A percentile compares a stretch with the other conserved stretches of the same genome.
phyloP scores from a whole-genome alignment of 2,113 vertebrate species.

The Himantopus leucocephalus region DNA sequence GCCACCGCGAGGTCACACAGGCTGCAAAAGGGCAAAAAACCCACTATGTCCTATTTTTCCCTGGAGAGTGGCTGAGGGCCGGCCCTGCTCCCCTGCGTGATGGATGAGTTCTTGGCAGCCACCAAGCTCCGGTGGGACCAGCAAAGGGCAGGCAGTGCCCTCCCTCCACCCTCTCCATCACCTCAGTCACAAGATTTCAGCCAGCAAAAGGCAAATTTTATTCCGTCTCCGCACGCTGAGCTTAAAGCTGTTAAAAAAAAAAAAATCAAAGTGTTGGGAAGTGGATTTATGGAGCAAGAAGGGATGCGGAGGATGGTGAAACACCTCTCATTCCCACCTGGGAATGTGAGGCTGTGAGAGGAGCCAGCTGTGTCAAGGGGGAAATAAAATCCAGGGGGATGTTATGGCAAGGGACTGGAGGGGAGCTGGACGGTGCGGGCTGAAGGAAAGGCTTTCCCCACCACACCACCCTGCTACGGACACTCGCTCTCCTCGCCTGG shows the following conservation, averaged over 20 bases:
- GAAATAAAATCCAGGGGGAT: neutral
- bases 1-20: fast-evolving
- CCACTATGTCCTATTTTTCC: fast-evolving
- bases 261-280: neutral
- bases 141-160: neutral
- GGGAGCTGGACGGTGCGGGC: fast-evolving
- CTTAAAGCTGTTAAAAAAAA: neutral
- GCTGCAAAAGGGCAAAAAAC: neutral
- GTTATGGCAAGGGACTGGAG: fast-evolving
- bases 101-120: neutral
- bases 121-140: fast-evolving
- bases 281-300: neutral
- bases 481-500: fast-evolving
- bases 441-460: neutral
- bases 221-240: fast-evolving
- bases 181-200: neutral
- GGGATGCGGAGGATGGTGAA: neutral
- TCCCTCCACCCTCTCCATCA: neutral
- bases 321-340: fast-evolving
- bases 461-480: fast-evolving
- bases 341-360: neutral
- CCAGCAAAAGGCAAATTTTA: neutral
- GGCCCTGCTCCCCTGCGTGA: neutral
- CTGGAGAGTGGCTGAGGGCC: neutral
- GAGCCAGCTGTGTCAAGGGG: neutral